Percentiles rank a stretch among this genome's conserved stretches.
These are phyloP conservation scores for Drosophila kurseongensis DNA, from an alignment of 1,140 invertebrate genomes.

Conservation along the genomic window DNA sequence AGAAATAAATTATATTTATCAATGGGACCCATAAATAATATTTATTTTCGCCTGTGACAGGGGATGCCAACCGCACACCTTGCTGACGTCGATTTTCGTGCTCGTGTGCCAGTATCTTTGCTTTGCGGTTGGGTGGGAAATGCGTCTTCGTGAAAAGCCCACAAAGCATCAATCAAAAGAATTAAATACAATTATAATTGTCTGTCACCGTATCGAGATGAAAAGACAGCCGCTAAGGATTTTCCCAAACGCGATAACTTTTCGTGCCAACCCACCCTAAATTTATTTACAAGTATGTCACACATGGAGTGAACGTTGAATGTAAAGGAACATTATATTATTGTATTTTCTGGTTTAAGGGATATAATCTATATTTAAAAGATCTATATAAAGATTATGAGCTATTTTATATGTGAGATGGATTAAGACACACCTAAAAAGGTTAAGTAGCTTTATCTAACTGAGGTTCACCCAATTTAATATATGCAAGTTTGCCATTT, in stretches of 20 bases:
- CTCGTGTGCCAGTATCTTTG: background rate
- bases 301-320: background rate
- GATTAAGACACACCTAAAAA: background rate
- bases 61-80: slow-evolving; percentile 44
- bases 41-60: slow-evolving; percentile 51
- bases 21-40: slow-evolving; percentile 60
- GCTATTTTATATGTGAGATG: too few species aligned
- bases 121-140: slow-evolving; percentile 1
- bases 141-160: slow-evolving; percentile 18
- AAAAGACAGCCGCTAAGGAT: slow-evolving; percentile 42
- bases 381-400: too few species aligned
- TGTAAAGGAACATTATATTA: background rate
- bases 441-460: background rate
- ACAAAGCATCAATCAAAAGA: slow-evolving; percentile 59
- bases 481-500: too few species aligned
- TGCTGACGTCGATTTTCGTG: slow-evolving; percentile 15
- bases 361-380: too few species aligned
- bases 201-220: slow-evolving; percentile 59
- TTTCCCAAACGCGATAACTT: slow-evolving; percentile 24
- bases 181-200: slow-evolving; percentile 65
- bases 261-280: slow-evolving; percentile 1
- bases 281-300: background rate
- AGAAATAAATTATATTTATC: slow-evolving; percentile 63
- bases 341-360: too few species aligned
- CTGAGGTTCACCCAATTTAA: background rate